A percentile compares a stretch with the other conserved stretches of the same genome.
Conservation (phyloP, 2,113 vertebrate genomes). For the Scopus umbretta region DNA sequence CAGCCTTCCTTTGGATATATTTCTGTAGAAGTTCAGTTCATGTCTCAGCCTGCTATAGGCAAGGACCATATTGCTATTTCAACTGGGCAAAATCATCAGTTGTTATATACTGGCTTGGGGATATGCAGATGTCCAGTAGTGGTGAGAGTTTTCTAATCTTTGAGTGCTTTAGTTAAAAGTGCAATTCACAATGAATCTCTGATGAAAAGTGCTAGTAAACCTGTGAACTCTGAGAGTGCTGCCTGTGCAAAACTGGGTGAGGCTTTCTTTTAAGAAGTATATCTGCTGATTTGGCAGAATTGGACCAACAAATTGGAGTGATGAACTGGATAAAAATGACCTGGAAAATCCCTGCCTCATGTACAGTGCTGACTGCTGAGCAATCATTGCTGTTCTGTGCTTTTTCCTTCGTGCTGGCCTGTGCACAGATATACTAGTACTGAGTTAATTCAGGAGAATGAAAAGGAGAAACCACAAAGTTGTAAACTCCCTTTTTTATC, state of each 20-base stretch:
- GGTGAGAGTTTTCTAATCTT: background rate
- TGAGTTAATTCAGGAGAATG: background rate
- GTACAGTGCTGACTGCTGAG: conserved; percentile 54
- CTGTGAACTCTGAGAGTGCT: background rate
- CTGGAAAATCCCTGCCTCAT: conserved; percentile 53
- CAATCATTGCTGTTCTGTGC: conserved; percentile 29
- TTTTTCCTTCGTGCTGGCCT: conserved; percentile 36
- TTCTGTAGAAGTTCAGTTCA: background rate
- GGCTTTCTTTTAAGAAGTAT: conserved; percentile 31
- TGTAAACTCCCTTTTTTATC: background rate
- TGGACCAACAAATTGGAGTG: background rate
- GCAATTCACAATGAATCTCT: background rate
- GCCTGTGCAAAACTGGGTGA: background rate
- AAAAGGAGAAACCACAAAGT: background rate
- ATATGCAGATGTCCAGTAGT: background rate
- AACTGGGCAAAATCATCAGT: background rate
- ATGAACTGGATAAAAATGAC: conserved; percentile 45
- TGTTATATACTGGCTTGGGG: background rate
- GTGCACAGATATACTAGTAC: background rate
- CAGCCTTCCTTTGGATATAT: background rate
- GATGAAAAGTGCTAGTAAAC: background rate
- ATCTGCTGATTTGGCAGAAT: conserved; percentile 46
- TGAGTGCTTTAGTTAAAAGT: background rate
- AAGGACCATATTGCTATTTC: background rate
- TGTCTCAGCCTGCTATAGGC: background rate